Evolutionary conservation across 1,140 invertebrate species (phyloP).

Genomic region (Drosophila tsacasi): DNA sequence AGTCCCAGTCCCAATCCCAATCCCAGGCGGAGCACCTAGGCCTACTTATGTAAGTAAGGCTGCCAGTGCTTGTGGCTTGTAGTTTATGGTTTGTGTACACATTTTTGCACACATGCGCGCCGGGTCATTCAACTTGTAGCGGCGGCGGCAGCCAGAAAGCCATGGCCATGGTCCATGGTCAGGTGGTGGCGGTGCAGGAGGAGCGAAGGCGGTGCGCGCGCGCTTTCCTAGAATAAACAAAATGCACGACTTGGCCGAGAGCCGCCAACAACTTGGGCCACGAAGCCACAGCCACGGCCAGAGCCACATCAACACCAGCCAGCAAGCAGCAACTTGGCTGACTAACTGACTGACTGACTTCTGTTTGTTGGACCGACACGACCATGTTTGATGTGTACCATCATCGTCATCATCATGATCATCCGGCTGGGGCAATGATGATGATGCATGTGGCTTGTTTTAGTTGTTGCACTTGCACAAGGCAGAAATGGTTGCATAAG

Average conservation of each 20-base stretch:
- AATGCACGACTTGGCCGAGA: slow-evolving; percentile 77
- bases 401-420: slow-evolving; percentile 53
- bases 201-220: slow-evolving; percentile 59
- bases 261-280: slow-evolving; percentile 74
- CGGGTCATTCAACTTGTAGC: slow-evolving; percentile 77
- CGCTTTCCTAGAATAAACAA: slow-evolving; percentile 83
- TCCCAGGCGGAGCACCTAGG: slow-evolving; percentile 56
- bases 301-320: slow-evolving; percentile 63
- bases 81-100: slow-evolving; percentile 84
- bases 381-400: slow-evolving; percentile 83
- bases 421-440: slow-evolving; percentile 30
- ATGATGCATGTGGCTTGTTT: slow-evolving; percentile 69
- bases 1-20: slow-evolving; percentile 15
- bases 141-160: slow-evolving; percentile 51
- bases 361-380: slow-evolving; percentile 83
- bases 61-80: slow-evolving; percentile 72
- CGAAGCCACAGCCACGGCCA: slow-evolving; percentile 31
- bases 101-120: slow-evolving; percentile 83
- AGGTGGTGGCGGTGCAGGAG: slow-evolving; percentile 34
- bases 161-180: slow-evolving; percentile 67
- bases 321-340: slow-evolving; percentile 58
- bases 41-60: slow-evolving; percentile 80
- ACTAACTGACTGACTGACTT: slow-evolving; percentile 80
- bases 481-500: slow-evolving; percentile 79
- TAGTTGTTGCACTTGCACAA: slow-evolving; percentile 80